These are phyloP conservation scores for Microctenopoma steveboyesi DNA, from an alignment of 2,797 vertebrate species.

Conservation along the genomic window DNA sequence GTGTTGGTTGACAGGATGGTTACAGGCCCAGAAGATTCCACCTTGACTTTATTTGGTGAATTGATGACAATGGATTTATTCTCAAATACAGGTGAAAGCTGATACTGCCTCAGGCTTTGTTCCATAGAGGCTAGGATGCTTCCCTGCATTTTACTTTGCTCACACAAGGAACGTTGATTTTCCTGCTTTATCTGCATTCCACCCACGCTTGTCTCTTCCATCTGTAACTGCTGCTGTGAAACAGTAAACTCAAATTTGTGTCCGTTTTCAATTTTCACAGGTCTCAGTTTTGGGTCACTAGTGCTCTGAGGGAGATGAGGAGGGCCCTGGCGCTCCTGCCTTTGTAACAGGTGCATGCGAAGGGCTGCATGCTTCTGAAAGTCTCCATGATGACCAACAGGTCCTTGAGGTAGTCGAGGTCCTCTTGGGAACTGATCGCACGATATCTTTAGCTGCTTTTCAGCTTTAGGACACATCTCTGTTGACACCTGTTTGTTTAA, in stretches of 20 bases:
- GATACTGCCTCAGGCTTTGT: conserved; percentile 92
- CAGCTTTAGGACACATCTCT: conserved; percentile 77
- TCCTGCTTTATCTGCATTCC: conserved; percentile 76
- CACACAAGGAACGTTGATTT: conserved; percentile 75
- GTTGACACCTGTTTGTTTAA: conserved; percentile 77
- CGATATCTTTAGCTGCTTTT: conserved; percentile 73
- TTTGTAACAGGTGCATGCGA: conserved; percentile 91
- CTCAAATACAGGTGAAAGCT: conserved; percentile 92
- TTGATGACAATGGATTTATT: conserved; percentile 88
- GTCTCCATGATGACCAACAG: conserved; percentile 81
- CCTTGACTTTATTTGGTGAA: conserved; percentile 90
- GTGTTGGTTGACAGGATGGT: conserved; percentile 89
- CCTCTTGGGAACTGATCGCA: conserved; percentile 79
- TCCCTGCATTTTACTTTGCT: conserved; percentile 74
- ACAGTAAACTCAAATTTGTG: conserved; percentile 74
- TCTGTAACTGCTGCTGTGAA: conserved; percentile 60
- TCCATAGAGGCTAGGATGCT: conserved; percentile 98
- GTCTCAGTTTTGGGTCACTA: conserved; percentile 71
- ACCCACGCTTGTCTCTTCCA: conserved; percentile 73
- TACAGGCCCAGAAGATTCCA: conserved; percentile 91
- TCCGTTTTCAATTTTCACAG: conserved; percentile 88
- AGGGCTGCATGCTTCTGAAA: conserved; percentile 91
- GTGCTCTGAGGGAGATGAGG: conserved; percentile 82
- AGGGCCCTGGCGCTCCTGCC: conserved; percentile 86
- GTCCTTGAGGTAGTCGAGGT: conserved; percentile 77